Percentiles rank a stretch among this genome's conserved stretches.
Conservation (phyloP, 2,113 vertebrate species). For the Chaetodon trifascialis region DNA sequence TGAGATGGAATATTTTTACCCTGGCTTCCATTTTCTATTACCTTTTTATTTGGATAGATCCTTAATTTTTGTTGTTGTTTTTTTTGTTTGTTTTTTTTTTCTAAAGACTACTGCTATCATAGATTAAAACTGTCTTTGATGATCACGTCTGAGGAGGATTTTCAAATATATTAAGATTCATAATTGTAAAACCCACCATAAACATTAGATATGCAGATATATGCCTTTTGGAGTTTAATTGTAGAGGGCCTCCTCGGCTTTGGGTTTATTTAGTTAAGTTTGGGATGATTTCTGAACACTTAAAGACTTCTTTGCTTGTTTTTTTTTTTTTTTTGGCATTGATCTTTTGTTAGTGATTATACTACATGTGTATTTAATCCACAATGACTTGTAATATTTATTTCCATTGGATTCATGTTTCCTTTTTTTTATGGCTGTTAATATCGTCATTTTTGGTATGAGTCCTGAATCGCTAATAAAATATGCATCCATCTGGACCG, state of each 20-base stretch:
- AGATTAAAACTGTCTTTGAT: constrained; percentile 59
- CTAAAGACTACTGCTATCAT: constrained; percentile 56
- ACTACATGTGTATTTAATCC: constrained; percentile 85
- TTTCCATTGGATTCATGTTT: constrained; percentile 82
- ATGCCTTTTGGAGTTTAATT: constrained; percentile 84
- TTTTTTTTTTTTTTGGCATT: constrained; percentile 67
- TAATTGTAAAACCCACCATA: constrained; percentile 61
- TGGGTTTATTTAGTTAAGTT: constrained; percentile 85
- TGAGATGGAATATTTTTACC: constrained; percentile 49
- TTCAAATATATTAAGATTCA: constrained; percentile 71
- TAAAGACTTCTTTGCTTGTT: constrained; percentile 59
- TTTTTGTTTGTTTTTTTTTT: constrained; percentile 29
- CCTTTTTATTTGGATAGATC: constrained; percentile 55
- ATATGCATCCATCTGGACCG: constrained; percentile 62
- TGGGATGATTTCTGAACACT: constrained; percentile 78
- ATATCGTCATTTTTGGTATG: constrained; percentile 65
- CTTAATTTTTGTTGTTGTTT: constrained; percentile 51
- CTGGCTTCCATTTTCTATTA: constrained; percentile 67
- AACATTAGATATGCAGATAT: constrained; percentile 82
- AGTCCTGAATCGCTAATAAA: constrained; percentile 59
- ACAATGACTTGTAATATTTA: constrained; percentile 89
- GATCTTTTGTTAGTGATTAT: constrained; percentile 81
- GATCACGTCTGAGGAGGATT: constrained; percentile 60
- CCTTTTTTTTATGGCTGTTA: constrained; percentile 76
- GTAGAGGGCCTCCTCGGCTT: constrained; percentile 84